Conservation (phyloP, 2,888 invertebrate genomes). For the Aphodius sticticus region DNA sequence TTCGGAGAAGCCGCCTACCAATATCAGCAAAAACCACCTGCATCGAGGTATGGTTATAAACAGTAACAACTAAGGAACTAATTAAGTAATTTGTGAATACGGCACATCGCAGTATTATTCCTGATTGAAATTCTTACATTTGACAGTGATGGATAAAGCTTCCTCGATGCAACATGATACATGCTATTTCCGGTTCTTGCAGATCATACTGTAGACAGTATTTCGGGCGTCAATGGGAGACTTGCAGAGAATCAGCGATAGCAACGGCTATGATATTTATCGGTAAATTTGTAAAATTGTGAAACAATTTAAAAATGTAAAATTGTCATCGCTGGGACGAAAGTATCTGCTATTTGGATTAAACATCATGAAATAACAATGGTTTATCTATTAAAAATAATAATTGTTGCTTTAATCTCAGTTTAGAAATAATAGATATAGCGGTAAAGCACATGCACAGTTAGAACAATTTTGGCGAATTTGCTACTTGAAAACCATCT, state of each 20-base stretch:
- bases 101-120: constrained; percentile 60
- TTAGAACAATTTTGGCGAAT: not conserved
- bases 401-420: too few relatives aligned
- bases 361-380: too few relatives aligned
- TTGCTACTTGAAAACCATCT: too few relatives aligned
- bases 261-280: not conserved
- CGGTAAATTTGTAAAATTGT: not conserved
- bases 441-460: not conserved
- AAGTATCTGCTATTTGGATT: constrained; percentile 47
- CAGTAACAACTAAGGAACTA: constrained; percentile 54
- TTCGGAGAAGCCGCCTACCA: not conserved
- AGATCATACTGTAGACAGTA: not conserved
- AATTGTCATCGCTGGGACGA: constrained; percentile 52
- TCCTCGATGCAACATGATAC: not conserved
- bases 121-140: constrained; percentile 41
- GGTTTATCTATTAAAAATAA: not conserved
- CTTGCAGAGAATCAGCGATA: not conserved
- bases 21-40: not conserved
- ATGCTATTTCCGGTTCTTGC: not conserved
- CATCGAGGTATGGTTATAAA: not conserved
- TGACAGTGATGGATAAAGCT: not conserved
- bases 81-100: constrained; percentile 55
- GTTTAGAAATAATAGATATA: constrained; percentile 37
- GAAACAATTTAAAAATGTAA: constrained; percentile 19
- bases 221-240: not conserved